Conservation (phyloP, 1,140 invertebrate species). For the Drosophila mauritiana region DNA sequence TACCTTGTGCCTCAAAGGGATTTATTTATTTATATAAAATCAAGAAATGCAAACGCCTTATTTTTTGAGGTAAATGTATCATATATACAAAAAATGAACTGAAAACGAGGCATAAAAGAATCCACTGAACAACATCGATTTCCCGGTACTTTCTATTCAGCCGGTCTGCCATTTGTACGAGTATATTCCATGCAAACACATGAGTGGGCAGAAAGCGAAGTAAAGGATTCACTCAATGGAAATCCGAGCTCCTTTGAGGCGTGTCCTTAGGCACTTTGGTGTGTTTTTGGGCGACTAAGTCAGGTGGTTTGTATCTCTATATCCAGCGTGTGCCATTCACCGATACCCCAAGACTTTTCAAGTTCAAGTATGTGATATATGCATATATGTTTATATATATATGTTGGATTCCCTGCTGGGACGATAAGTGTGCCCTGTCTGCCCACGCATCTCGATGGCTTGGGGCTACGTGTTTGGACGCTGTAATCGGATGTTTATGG, state of each 20-base stretch:
- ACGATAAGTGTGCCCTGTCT: slow-evolving; percentile 39
- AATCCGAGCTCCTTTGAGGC: slow-evolving; percentile 6
- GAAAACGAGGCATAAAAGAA: too few species aligned
- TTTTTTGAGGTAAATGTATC: too few species aligned
- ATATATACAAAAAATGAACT: too few species aligned
- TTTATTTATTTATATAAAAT: too few species aligned
- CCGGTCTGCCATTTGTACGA: background rate
- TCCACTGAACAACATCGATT: background rate
- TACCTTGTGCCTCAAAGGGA: too few species aligned
- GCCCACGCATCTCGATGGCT: slow-evolving; percentile 67
- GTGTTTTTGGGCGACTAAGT: slow-evolving; percentile 12
- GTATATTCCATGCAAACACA: background rate
- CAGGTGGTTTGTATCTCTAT: slow-evolving; percentile 3
- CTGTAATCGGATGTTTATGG: slow-evolving; percentile 71
- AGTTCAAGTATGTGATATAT: slow-evolving; percentile 45
- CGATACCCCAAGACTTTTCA: slow-evolving; percentile 30
- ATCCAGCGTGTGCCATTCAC: slow-evolving; percentile 23
- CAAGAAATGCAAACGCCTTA: too few species aligned
- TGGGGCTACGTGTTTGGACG: slow-evolving; percentile 57
- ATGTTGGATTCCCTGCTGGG: background rate
- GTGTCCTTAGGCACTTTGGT: slow-evolving; percentile 23
- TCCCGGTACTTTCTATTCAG: background rate
- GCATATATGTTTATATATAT: slow-evolving; percentile 8
- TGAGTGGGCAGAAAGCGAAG: background rate
- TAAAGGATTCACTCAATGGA: slow-evolving; percentile 8